Evolutionary conservation across 2,797 vertebrate species (phyloP).

Genomic region (Linurgus olivaceus): DNA sequence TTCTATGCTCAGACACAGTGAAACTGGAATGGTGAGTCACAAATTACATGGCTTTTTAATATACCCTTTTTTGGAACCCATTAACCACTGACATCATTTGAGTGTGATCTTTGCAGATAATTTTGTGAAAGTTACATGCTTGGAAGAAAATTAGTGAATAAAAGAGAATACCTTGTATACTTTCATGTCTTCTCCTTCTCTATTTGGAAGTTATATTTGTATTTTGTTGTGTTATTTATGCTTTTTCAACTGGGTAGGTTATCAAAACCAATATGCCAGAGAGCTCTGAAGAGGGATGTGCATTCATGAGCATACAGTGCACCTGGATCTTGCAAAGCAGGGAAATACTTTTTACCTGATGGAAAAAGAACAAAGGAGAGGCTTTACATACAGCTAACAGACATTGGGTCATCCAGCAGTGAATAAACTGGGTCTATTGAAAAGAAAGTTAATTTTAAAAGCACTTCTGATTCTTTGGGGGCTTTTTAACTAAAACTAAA

Average conservation of each 20-base stretch:
- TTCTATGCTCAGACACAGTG: neutral
- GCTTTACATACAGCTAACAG: neutral
- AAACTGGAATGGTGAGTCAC: neutral
- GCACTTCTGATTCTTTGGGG: neutral
- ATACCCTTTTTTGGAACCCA: neutral
- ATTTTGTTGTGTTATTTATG: neutral
- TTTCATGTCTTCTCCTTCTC: neutral
- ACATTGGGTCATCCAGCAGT: neutral
- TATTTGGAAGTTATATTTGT: neutral
- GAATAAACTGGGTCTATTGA: neutral
- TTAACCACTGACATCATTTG: neutral
- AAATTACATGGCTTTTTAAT: neutral
- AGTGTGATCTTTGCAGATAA: neutral
- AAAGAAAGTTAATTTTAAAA: constrained; percentile 19
- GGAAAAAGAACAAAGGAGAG: neutral
- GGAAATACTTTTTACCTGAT: neutral
- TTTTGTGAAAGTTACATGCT: neutral
- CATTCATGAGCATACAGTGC: neutral
- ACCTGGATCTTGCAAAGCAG: neutral
- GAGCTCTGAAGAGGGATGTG: neutral
- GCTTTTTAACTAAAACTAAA: neutral
- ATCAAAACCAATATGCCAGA: neutral
- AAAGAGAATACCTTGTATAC: neutral
- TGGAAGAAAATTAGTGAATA: neutral
- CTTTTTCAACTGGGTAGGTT: neutral